Evolutionary conservation across 2,797 vertebrate species (phyloP), one percentile per base, ranked within the genome.

Genomic region (Xenentodon cancila): DNA sequence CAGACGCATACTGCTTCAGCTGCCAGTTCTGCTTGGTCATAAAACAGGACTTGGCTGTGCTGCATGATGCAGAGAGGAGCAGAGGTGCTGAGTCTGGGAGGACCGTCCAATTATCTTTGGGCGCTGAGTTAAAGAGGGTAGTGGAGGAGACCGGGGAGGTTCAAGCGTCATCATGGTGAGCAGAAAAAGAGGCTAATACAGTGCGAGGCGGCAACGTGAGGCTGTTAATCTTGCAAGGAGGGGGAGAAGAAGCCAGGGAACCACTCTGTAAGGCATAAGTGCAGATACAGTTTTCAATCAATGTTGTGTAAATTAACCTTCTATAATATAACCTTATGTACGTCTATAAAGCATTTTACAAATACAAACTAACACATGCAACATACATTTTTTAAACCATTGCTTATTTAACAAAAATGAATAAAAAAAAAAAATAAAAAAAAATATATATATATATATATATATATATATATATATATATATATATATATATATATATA

Each of bases 1-100:
- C 25, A 25, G 3, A 25, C 25, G 25, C 52, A 50, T 61, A 49
- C 2, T 9, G 43, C 44, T 53, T 42, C 40, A 59, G 32, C 58
- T 46, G 42, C 55, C 45, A 45, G 65, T 84, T 88, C 75, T 91
- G 91, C 91, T 89, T 90, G 77, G 92, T 93, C 92, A 93, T 91
- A 89, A 88, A 91, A 78, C 68, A 58, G 70, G 61, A 82, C 73
- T 64, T 4, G 44, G 47, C 47, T 53, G 27, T 66, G 30, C 62
- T 9, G 73, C 54, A 34, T 85, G 87, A 89, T 59, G 61, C 80
- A 75, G 75, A 68, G 51, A 32, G 67, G 47, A 20, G 83, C 59
- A 67, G 73, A 76, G 79, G 81, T 83, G 87, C 83, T 78, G 86
- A 87, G 80, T 88, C 81, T 81, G 77, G 72, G 76, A 59, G 67